Evolutionary conservation across 1,140 invertebrate genomes (phyloP), one percentile per base, ranked within the genome.

Genomic region (Globodera rostochiensis): DNA sequence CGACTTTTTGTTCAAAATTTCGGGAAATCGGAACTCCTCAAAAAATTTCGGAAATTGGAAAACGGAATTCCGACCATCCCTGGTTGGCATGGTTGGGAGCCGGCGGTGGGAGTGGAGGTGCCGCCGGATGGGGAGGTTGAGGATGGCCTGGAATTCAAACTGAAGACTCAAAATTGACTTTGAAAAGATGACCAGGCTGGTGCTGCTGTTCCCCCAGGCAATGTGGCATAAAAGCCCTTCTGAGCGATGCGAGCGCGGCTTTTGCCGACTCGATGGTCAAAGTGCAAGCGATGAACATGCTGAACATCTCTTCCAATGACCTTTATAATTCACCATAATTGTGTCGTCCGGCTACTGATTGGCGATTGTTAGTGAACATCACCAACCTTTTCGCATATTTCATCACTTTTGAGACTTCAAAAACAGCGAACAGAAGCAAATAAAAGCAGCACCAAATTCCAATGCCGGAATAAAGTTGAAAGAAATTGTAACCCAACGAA

Each of bases 251-350:
- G 1, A 81, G 15, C 3, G 57, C 46, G 19, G 91, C 90, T 81
- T 87, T 88, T 49, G 89, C 88, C 9, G 90, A 90, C 85, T 91
- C 89, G 8, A 90, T 87, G 74, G 88, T 87, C 50, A 91, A 89
- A 11, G 90, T 90, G 79, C 90, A 87, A n/a, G 90, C 88, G 77
- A 91, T 91, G 83, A 91, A 91, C 6, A 91, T 64, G 25, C 90
- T 90, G 86, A 91, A 91, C 57, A 91, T 89, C 82, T 91, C 91
- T 84, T 91, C 91, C 74, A 90, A 90, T 8, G 91, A 91, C 83
- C 90, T 90, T 81, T 36, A 11, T 46, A 88, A 88, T 69, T 21
- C 79, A 19, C 19, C 47, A 19, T 49, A 15, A 11, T 9, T 15
- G 53, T 25, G 25, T 25, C 53, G 8, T 64, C 15, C n/a, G 47